Percentiles rank a stretch among this genome's conserved stretches.
Evolutionary conservation across 2,888 invertebrate species (phyloP).

Genomic region (Drosophila flavopinicola): DNA sequence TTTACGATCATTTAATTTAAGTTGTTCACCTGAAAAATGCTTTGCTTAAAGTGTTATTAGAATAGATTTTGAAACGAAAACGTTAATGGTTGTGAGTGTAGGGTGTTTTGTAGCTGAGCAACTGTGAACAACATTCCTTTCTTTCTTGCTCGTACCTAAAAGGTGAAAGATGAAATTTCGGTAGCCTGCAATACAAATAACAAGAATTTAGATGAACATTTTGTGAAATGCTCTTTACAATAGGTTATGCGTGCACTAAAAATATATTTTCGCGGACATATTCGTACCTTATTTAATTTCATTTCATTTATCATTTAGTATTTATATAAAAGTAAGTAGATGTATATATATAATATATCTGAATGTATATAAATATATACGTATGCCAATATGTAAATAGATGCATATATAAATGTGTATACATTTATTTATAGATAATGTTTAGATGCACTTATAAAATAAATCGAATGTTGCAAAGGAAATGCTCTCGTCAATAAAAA

Average conservation of each 20-base stretch:
- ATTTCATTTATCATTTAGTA: conserved; percentile 38
- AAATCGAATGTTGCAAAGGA: conserved; percentile 64
- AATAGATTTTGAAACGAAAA: not conserved
- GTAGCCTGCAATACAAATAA: conserved; percentile 46
- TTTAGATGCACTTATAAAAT: conserved; percentile 66
- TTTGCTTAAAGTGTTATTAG: not conserved
- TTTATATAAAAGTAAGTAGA: conserved; percentile 32
- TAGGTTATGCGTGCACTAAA: conserved; percentile 67
- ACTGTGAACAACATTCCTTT: conserved; percentile 11
- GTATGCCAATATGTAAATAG: conserved; percentile 23
- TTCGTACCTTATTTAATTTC: conserved; percentile 36
- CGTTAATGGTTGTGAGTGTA: not conserved
- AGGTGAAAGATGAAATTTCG: conserved; percentile 58
- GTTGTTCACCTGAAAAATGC: no score
- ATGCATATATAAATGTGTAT: conserved; percentile 29
- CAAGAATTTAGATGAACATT: conserved; percentile 52
- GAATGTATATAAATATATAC: conserved; percentile 31
- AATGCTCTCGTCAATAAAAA: conserved; percentile 54
- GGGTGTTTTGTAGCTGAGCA: conserved; percentile 4
- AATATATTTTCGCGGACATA: conserved; percentile 50
- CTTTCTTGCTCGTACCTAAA: conserved; percentile 30
- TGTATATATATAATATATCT: conserved; percentile 17
- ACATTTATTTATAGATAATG: conserved; percentile 56
- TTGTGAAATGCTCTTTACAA: conserved; percentile 60
- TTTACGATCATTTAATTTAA: not conserved